Conservation (phyloP, 2,113 vertebrate species). For the Uria aalge region DNA sequence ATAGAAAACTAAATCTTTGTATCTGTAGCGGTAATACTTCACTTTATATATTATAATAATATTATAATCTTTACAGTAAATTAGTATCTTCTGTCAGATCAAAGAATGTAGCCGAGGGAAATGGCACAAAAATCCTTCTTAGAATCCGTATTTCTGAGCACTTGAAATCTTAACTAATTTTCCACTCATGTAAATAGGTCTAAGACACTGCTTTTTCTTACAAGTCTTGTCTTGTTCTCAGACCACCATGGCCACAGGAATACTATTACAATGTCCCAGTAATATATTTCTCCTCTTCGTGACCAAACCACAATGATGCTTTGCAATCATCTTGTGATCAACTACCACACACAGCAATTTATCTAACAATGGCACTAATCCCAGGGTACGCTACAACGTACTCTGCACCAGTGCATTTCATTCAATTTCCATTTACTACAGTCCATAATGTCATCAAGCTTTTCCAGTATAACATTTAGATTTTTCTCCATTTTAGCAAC, state of each 20-base stretch:
- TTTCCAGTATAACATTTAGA: not conserved
- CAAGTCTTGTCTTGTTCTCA: not conserved
- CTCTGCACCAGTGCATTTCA: not conserved
- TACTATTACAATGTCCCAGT: not conserved
- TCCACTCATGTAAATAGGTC: not conserved
- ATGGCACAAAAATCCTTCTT: not conserved
- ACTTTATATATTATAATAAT: not conserved
- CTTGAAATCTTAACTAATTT: not conserved
- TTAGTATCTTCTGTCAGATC: not conserved
- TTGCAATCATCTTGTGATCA: not conserved
- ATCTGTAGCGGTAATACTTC: not conserved
- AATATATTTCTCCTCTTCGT: not conserved
- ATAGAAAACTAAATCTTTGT: not conserved
- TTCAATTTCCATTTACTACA: not conserved
- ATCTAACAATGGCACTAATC: not conserved
- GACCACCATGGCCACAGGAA: not conserved
- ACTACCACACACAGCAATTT: rapidly evolving
- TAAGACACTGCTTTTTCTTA: not conserved
- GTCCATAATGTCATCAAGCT: not conserved
- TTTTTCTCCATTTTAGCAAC: not conserved
- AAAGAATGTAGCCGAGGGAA: not conserved
- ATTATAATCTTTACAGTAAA: not conserved
- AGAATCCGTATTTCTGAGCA: not conserved
- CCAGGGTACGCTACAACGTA: not conserved
- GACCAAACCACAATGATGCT: not conserved